Percentiles rank a stretch among this genome's conserved stretches.
Evolutionary conservation across 2,888 invertebrate species (phyloP).

Genomic region (Ferrisia virgata): DNA sequence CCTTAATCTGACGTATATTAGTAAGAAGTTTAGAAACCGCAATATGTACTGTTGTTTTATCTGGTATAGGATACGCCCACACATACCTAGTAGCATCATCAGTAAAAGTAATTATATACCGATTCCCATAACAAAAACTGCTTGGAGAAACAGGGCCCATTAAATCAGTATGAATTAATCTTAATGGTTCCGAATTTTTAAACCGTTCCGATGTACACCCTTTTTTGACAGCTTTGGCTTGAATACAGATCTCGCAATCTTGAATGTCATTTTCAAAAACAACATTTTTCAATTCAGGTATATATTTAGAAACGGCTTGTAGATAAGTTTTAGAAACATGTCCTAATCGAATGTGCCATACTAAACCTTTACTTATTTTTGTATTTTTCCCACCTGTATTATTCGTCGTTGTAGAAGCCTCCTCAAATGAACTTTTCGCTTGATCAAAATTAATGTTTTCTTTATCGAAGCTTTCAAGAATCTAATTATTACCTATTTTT

Average conservation of each 20-base stretch:
- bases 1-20: not conserved
- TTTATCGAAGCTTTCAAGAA: not conserved
- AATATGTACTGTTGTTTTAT: conserved; percentile 3
- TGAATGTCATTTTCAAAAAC: not conserved
- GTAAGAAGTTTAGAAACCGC: not conserved
- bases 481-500: not conserved
- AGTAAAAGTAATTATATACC: conserved; percentile 19
- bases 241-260: conserved; percentile 3
- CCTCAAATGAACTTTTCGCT: conserved; percentile 4
- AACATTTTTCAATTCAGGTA: not conserved
- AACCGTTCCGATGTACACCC: not conserved
- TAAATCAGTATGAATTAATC: not conserved
- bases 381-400: too few species aligned
- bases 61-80: conserved; percentile 13
- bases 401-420: too few species aligned
- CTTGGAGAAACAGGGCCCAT: not conserved
- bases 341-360: not conserved
- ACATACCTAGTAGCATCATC: conserved; percentile 24
- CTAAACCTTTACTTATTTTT: not conserved
- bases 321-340: not conserved
- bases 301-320: not conserved
- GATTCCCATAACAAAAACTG: not conserved
- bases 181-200: not conserved
- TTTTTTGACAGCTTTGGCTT: not conserved
- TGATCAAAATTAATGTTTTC: not conserved